These are phyloP conservation scores for Ctenochaetus hawaiiensis DNA, from an alignment of 2,797 vertebrate species.

Conservation along the genomic window DNA sequence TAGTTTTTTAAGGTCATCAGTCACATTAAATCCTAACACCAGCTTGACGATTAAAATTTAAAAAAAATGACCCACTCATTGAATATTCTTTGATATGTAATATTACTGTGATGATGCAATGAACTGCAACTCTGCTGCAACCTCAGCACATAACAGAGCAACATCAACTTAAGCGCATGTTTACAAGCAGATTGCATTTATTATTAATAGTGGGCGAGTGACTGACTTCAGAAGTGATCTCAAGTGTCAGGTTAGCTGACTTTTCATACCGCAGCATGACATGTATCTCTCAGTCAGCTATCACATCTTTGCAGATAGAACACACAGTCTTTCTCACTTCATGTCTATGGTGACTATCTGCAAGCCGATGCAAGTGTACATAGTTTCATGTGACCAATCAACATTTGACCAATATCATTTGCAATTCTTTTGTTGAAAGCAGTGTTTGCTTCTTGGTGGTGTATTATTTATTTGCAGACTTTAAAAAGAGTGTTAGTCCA, in stretches of 20 bases:
- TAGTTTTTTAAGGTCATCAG: slow-evolving; percentile 4
- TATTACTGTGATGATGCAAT: slow-evolving; percentile 43
- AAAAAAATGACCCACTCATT: background rate
- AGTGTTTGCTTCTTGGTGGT: slow-evolving; percentile 11
- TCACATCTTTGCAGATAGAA: slow-evolving; percentile 20
- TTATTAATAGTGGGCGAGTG: slow-evolving; percentile 61
- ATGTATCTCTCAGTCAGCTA: slow-evolving; percentile 9
- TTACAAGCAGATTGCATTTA: slow-evolving; percentile 43
- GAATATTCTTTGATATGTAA: slow-evolving; percentile 26
- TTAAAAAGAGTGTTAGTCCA: background rate
- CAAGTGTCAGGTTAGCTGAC: slow-evolving; percentile 58
- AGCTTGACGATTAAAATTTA: slow-evolving; percentile 1
- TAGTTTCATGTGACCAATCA: background rate
- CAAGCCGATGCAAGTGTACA: background rate
- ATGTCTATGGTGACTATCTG: background rate
- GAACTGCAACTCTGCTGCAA: slow-evolving; percentile 29
- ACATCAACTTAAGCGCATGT: slow-evolving; percentile 41
- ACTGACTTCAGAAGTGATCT: slow-evolving; percentile 47
- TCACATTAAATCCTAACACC: background rate
- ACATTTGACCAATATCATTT: background rate
- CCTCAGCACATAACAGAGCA: slow-evolving; percentile 4
- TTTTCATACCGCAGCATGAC: slow-evolving; percentile 25
- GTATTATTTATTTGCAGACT: background rate
- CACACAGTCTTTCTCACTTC: background rate
- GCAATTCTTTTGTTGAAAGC: background rate